phyloP scores from a whole-genome alignment of 2,888 invertebrate genomes.

The Philereme vetulata region DNA sequence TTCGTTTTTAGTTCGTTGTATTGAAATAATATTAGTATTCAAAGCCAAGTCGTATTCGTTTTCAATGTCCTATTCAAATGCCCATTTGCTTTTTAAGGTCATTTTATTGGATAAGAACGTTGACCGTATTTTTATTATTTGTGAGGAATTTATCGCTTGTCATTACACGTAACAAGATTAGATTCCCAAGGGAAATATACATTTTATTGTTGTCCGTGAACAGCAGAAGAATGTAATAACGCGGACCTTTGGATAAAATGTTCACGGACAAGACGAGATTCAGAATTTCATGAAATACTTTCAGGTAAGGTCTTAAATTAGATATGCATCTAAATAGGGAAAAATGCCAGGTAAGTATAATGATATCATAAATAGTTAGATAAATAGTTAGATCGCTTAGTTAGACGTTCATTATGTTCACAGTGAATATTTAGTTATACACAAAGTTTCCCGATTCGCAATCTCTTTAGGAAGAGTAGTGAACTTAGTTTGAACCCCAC shows the following conservation, averaged over 20 bases:
- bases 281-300: constrained; percentile 21
- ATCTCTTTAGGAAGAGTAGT: constrained; percentile 32
- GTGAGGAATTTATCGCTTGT: constrained; percentile 40
- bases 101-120: constrained; percentile 45
- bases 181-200: constrained; percentile 38
- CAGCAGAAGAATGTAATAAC: constrained; percentile 37
- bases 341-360: no score
- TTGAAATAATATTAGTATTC: constrained; percentile 40
- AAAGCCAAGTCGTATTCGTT: constrained; percentile 38
- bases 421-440: constrained; percentile 12
- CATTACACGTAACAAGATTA: constrained; percentile 39
- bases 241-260: constrained; percentile 18
- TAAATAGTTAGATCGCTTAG: no score
- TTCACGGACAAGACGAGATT: constrained; percentile 13
- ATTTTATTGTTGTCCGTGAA: constrained; percentile 38
- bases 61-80: constrained; percentile 37
- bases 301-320: neutral
- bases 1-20: neutral
- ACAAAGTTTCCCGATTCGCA: constrained; percentile 27
- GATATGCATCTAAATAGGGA: no score
- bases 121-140: constrained; percentile 48
- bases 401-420: neutral
- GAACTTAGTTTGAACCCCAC: constrained; percentile 29
- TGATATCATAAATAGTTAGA: no score
- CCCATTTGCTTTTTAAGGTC: constrained; percentile 41